Conservation (phyloP, 2,113 vertebrate species). For the Cyprinodon tularosa region DNA sequence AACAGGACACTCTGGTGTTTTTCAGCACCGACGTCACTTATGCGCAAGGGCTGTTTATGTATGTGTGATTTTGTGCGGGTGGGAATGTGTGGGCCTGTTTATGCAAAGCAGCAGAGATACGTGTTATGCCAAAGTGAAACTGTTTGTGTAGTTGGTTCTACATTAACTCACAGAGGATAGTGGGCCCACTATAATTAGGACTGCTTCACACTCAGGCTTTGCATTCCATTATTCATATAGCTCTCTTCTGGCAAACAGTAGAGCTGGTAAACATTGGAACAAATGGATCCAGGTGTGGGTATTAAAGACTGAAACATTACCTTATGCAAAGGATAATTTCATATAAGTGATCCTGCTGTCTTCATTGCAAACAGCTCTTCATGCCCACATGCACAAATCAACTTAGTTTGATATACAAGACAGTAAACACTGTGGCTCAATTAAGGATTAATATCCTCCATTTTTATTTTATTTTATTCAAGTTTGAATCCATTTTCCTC, state of each 20-base stretch:
- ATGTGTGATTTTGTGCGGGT: slow-evolving; percentile 42
- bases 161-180: slow-evolving; percentile 22
- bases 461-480: not conserved
- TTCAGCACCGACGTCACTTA: slow-evolving; percentile 42
- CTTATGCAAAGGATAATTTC: slow-evolving; percentile 6
- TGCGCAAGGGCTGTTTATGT: slow-evolving; percentile 31
- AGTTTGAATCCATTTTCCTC: not conserved
- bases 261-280: slow-evolving; percentile 41
- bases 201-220: slow-evolving; percentile 27
- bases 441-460: not conserved
- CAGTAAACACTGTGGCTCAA: not conserved
- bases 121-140: slow-evolving; percentile 17
- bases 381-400: not conserved
- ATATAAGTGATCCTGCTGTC: not conserved
- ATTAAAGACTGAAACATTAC: slow-evolving; percentile 32
- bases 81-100: slow-evolving; percentile 57
- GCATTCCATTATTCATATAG: slow-evolving; percentile 55
- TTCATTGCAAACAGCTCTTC: not conserved
- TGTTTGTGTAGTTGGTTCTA: slow-evolving; percentile 28
- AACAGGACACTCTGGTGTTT: slow-evolving; percentile 11
- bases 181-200: slow-evolving; percentile 49
- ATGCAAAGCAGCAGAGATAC: slow-evolving; percentile 37
- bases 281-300: slow-evolving; percentile 53
- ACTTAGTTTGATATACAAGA: not conserved
- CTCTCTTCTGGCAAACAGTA: slow-evolving; percentile 36